Evolutionary conservation across 2,113 vertebrate species (phyloP).

Genomic region (Prinia subflava): DNA sequence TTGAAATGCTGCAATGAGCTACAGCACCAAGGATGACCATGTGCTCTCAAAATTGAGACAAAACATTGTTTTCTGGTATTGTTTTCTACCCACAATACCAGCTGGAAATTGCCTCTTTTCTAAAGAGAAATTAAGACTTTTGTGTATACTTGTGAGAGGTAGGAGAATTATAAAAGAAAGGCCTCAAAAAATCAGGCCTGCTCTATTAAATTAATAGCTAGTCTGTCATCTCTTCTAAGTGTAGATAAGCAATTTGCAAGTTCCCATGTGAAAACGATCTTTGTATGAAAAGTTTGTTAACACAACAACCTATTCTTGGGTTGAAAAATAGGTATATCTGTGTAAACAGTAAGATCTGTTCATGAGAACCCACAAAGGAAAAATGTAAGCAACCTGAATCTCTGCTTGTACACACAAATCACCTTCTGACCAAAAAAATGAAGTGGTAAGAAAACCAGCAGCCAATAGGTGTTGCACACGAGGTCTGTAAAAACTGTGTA

Average conservation of each 20-base stretch:
- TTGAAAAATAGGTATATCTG: background rate
- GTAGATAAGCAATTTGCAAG: background rate
- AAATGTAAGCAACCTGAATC: background rate
- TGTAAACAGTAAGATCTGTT: background rate
- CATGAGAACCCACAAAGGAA: background rate
- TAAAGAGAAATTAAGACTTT: background rate
- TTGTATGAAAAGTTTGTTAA: background rate
- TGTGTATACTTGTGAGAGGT: background rate
- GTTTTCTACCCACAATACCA: background rate
- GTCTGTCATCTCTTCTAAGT: background rate
- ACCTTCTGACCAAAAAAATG: background rate
- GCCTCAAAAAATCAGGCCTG: background rate
- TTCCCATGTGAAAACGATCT: background rate
- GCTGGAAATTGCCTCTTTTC: background rate
- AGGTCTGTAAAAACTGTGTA: background rate
- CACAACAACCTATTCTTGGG: background rate
- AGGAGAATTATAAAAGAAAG: background rate
- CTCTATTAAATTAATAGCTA: background rate
- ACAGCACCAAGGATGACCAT: background rate
- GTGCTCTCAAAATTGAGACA: background rate
- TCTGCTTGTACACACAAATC: background rate
- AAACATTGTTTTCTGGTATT: background rate
- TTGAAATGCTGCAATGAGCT: background rate
- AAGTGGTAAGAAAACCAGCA: background rate
- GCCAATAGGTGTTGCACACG: background rate